Evolutionary conservation across 2,113 vertebrate species (phyloP).

Genomic region (Dipodomys ordii): DNA sequence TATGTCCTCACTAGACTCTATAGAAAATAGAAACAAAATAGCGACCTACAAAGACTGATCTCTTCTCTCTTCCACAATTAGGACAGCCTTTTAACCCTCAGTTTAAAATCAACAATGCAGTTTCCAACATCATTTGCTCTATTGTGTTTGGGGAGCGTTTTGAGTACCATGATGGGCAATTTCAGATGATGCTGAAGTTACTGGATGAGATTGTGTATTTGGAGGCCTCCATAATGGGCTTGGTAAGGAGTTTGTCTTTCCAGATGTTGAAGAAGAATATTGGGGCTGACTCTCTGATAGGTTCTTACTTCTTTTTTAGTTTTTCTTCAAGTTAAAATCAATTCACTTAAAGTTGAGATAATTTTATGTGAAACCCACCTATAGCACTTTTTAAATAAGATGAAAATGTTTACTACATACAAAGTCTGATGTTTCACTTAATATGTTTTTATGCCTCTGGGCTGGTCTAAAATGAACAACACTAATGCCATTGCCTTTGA

Average conservation of each 20-base stretch:
- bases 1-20: background rate
- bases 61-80: conserved; percentile 69
- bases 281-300: too few relatives aligned
- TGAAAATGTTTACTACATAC: too few relatives aligned
- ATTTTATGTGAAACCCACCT: background rate
- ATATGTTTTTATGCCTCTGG: too few relatives aligned
- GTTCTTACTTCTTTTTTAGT: background rate
- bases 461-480: too few relatives aligned
- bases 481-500: too few relatives aligned
- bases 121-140: conserved; percentile 91
- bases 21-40: background rate
- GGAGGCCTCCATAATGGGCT: conserved; percentile 72
- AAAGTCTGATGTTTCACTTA: too few relatives aligned
- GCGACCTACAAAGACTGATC: background rate
- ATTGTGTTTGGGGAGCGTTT: conserved; percentile 93
- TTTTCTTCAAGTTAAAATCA: background rate
- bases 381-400: too few relatives aligned
- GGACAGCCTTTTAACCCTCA: conserved; percentile 89
- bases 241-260: conserved; percentile 80
- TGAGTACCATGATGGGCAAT: conserved; percentile 90
- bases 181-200: conserved; percentile 88
- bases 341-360: background rate
- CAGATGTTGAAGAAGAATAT: background rate
- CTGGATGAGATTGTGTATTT: conserved; percentile 85
- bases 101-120: conserved; percentile 87